Evolutionary conservation across 2,797 vertebrate species (phyloP).

Genomic region (Myiothlypis coronata): DNA sequence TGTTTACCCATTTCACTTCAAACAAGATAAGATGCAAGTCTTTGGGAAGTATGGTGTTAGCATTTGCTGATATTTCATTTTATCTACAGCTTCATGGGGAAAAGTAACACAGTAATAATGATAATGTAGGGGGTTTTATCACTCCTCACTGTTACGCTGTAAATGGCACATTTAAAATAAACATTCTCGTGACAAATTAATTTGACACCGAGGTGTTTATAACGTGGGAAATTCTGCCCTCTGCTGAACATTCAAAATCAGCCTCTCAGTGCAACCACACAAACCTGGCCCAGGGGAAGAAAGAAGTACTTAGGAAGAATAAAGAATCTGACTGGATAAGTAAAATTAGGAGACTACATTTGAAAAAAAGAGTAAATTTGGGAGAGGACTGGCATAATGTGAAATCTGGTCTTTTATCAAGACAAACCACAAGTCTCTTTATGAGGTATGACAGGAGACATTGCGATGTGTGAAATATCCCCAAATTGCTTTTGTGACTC

Average conservation of each 20-base stretch:
- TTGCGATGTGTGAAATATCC: not conserved
- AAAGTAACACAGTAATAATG: conserved; percentile 19
- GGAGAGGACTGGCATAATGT: not conserved
- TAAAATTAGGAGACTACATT: not conserved
- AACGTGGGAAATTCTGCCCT: conserved; percentile 72
- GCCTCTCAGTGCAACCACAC: not conserved
- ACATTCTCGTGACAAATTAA: conserved; percentile 45
- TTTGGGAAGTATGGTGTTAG: conserved; percentile 23
- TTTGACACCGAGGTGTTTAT: conserved; percentile 35
- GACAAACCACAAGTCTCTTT: not conserved
- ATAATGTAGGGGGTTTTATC: conserved; percentile 8
- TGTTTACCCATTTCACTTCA: conserved; percentile 50
- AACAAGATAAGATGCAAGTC: conserved; percentile 48
- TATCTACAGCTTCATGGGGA: conserved; percentile 17
- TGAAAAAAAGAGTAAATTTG: not conserved
- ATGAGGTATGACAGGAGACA: not conserved
- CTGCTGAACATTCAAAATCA: conserved; percentile 66
- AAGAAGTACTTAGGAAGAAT: not conserved
- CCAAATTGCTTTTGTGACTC: not conserved
- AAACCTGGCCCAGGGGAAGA: not conserved
- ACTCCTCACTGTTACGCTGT: not conserved
- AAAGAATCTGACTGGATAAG: not conserved
- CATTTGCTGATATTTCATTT: conserved; percentile 33
- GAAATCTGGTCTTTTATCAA: not conserved
- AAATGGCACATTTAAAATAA: conserved; percentile 56